Evolutionary conservation across 1,140 invertebrate genomes (phyloP), one percentile per base, ranked within the genome.

Genomic region (Vanessa tameamea): DNA sequence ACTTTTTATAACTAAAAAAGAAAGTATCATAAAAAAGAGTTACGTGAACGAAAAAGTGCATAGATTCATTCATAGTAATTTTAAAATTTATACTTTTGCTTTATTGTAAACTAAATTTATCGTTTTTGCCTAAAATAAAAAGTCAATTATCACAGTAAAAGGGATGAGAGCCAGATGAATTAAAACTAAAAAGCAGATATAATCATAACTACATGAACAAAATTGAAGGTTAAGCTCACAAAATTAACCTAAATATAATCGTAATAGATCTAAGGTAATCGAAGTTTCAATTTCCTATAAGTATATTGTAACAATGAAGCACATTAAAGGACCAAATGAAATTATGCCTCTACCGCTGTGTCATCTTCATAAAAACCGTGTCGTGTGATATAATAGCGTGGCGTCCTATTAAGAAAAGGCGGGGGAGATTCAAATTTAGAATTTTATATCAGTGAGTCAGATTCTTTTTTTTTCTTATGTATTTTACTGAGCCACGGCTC

Each of bases 341-440:
- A 50, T 73, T 50, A 67, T 47, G 57, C 20, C 23, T 55, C 64
- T 68, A 73, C 67, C 47, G 37, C 55, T 20, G 47, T 67, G 64
- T 64, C 72, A 51, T 66, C 23, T 9, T 73, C 53, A 59, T 73
- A 73, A 78, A 79, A 77, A 82, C 70, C 63, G 20, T 69, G 69
- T 64, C 65, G 68, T 76, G 74, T 83, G 78, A 82, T 74, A 87
- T 86, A 84, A 84, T 81, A 76, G 76, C 67, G 74, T 78, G 75
- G 76, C 71, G 77, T 83, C 77, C 77, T 75, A 80, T 80, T 80
- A 79, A 80, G 76, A 79, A 82, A 77, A 79, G 77, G 81, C 84
- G 83, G 85, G 83, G 69, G 84, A 83, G 83, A 85, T 89, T 90
- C 79, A 89, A 89, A 88, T 86, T 87, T 91, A 90, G 88, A 91